These are phyloP conservation scores for Enteromius argenteus DNA, from an alignment of 2,797 vertebrate genomes.

Conservation along the genomic window DNA sequence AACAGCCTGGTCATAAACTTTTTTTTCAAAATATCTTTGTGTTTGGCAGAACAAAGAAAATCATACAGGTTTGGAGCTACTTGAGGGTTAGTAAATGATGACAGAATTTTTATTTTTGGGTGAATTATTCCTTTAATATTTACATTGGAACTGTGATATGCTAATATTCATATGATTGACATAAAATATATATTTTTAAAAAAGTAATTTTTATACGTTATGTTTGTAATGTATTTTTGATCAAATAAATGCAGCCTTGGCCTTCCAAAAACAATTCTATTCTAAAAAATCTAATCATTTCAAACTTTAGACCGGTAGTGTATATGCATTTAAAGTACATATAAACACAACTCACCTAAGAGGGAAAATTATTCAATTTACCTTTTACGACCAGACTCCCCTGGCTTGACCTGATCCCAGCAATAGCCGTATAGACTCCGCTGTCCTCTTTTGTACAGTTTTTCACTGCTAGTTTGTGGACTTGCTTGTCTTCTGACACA, in stretches of 20 bases:
- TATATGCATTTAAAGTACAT: not conserved
- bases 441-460: conserved; percentile 75
- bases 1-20: too few relatives aligned
- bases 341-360: not conserved
- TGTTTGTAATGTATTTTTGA: not conserved
- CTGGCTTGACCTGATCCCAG: conserved; percentile 78
- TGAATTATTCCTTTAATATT: too few relatives aligned
- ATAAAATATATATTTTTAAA: too few relatives aligned
- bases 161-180: too few relatives aligned
- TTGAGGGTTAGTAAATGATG: too few relatives aligned
- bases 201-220: too few relatives aligned
- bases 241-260: not conserved
- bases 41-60: too few relatives aligned
- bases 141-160: too few relatives aligned
- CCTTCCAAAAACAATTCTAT: not conserved
- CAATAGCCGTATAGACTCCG: conserved; percentile 81
- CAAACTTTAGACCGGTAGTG: not conserved
- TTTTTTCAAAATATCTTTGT: too few relatives aligned
- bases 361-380: conserved; percentile 60
- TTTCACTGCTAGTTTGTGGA: conserved; percentile 82
- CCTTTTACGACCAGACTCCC: conserved; percentile 85
- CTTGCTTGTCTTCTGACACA: conserved; percentile 82
- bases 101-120: too few relatives aligned
- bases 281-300: not conserved
- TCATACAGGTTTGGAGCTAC: too few relatives aligned